Evolutionary conservation across 1,140 invertebrate species (phyloP), one percentile per base, ranked within the genome.

Genomic region (Stegodyphus mimosarum): DNA sequence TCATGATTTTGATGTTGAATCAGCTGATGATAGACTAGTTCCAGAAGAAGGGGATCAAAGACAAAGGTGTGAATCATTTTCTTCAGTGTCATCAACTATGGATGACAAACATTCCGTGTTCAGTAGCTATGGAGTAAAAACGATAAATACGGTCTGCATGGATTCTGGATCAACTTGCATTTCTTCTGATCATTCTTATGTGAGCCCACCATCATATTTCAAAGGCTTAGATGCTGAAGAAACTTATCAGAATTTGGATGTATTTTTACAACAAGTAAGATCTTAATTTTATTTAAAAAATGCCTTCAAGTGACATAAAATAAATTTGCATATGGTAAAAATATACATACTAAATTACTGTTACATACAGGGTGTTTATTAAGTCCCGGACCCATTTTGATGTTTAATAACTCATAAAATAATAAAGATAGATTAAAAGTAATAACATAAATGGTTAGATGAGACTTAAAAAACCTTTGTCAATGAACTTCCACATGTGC

Each of bases 131-230:
- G 81, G 81, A 55, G 72, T 83, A 7, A 83, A 83, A 50, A 33
- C 81, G 33, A 33, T 83, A 63, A 83, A 67, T 17, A 83, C 81
- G 67, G 72, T 83, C 1, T 51, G 63, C 64, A 75, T 83, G 72
- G 81, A 83, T 75, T 83, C 81, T 18, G 81, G 81, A 52, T 83
- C 81, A 6, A 83, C 81, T 55, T 83, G 81, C 33, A 75, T 83
- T 55, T 83, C 81, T 6, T 67, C 72, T 48, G 81, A 83, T 13
- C 81, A 83, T 66, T 83, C 81, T 17, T 75, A 75, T 60, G 50
- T 83, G 10, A 75, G 63, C 18, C 51, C 63, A 6, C 13, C 55
- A 11, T 53, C 60, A 6, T 6, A 53, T 15, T 75, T 69, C 51
- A 67, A 69, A 49, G n/a, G 50, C 9, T 75, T 83, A 48, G 81